These are phyloP conservation scores for Hafferia zeledoni DNA, from an alignment of 2,797 vertebrate species.

Conservation along the genomic window DNA sequence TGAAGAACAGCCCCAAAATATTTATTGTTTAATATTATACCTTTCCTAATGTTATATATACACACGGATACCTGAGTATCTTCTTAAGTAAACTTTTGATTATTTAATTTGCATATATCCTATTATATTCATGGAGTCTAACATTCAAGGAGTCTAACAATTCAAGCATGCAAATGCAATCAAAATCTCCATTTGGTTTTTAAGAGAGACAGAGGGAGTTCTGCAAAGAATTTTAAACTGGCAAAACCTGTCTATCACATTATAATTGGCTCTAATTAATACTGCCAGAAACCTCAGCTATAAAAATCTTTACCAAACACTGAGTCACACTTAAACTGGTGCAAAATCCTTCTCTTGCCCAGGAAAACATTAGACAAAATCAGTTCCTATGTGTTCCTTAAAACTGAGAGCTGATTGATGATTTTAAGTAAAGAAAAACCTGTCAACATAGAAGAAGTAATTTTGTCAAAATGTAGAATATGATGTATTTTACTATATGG, in stretches of 20 bases:
- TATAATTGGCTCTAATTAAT: conserved; percentile 63
- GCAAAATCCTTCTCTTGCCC: conserved; percentile 14
- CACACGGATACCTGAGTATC: neutral
- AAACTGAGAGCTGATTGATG: neutral
- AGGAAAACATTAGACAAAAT: conserved; percentile 27
- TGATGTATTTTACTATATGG: neutral
- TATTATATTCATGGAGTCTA: neutral
- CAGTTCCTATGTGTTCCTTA: conserved; percentile 3
- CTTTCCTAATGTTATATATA: neutral
- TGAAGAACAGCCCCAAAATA: neutral
- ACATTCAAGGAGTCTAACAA: neutral
- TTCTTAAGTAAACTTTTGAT: neutral
- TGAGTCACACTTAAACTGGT: conserved; percentile 42
- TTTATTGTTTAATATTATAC: neutral
- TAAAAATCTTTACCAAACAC: conserved; percentile 60
- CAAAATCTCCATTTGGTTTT: conserved; percentile 27
- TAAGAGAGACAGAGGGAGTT: conserved; percentile 48
- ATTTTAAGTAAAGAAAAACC: neutral
- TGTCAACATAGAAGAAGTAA: neutral
- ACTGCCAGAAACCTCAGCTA: conserved; percentile 56
- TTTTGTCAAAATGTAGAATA: neutral
- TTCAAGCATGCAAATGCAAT: conserved; percentile 19
- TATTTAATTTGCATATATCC: neutral
- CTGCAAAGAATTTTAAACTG: conserved; percentile 48
- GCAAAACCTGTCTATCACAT: conserved; percentile 58